Evolutionary conservation across 2,888 invertebrate species (phyloP).

Genomic region (Hoplodrina blanda): DNA sequence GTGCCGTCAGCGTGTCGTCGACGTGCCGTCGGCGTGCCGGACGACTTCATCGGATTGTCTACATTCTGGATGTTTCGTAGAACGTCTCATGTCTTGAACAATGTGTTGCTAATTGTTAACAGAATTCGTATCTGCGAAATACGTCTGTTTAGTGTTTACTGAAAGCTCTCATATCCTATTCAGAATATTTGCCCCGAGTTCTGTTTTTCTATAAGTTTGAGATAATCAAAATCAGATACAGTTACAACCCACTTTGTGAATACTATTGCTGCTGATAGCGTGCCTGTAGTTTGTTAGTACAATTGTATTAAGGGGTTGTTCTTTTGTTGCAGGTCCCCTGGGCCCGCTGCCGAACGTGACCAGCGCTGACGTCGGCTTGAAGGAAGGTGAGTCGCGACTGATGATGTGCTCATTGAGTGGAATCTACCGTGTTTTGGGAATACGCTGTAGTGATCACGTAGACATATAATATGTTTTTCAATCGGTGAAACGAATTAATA

Average conservation of each 20-base stretch:
- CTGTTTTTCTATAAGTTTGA: too few relatives aligned
- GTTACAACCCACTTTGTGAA: not conserved
- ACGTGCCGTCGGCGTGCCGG: not conserved
- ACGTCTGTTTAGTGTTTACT: not conserved
- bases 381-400: conserved; percentile 76
- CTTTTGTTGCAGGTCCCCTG: conserved; percentile 81
- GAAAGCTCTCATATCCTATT: not conserved
- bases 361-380: conserved; percentile 78
- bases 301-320: conserved; percentile 45
- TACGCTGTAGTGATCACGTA: not conserved
- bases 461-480: not conserved
- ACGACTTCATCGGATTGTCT: conserved; percentile 12
- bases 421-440: not conserved
- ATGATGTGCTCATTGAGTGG: not conserved
- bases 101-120: not conserved
- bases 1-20: not conserved
- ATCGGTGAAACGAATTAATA: not conserved
- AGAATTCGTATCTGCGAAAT: not conserved
- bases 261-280: not conserved
- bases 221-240: too few relatives aligned
- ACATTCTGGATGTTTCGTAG: conserved; percentile 17
- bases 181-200: not conserved
- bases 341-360: conserved; percentile 83
- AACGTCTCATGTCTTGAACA: not conserved
- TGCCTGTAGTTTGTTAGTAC: not conserved